Evolutionary conservation across 2,797 vertebrate genomes (phyloP), one percentile per base, ranked within the genome.

Genomic region (Ptychobarbus kaznakovi): DNA sequence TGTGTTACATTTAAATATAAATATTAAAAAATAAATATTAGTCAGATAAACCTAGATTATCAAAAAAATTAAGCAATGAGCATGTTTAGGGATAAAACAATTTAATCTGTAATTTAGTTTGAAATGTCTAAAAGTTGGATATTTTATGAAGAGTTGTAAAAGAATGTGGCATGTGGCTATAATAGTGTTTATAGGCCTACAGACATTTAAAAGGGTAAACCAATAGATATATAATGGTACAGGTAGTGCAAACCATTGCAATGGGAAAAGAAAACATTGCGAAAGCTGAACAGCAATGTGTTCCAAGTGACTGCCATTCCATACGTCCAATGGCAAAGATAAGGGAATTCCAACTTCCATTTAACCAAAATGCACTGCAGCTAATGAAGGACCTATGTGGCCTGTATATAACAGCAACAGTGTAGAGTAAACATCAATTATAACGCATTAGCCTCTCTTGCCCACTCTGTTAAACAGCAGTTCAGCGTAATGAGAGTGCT

Each of bases 381-480:
- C 83, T 81, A 74, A 42, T 84, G 75, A 72, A 73, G 65, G 56
- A 16, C 65, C 49, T 76, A 75, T 84, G 69, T 72, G 75, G 20
- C 40, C 22, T 80, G 42, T 61, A 82, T 66, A 84, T 66, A 66
- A 78, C 73, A 77, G 78, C 66, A 61, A n/a, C 77, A 53, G 65
- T 22, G 78, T 83, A n/a, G 49, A 86, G 56, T 84, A 87, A 90
- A 84, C 86, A 82, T 86, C 84, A 82, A 86, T 88, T 87, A 81
- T 32, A 80, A 65, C 53, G 77, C 82, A 87, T 80, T 86, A 86
- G 72, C 51, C 68, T 73, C 77, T 70, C 68, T 82, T 79, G 51
- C 72, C 73, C 70, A 83, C 76, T 80, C 53, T 16, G 70, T 81
- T 70, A 77, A 73, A 73, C 66, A 84, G 78, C 70, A 74, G 81